Evolutionary conservation across 2,113 vertebrate species (phyloP), one percentile per base, ranked within the genome.

Genomic region (Chascanopsetta lugubris): DNA sequence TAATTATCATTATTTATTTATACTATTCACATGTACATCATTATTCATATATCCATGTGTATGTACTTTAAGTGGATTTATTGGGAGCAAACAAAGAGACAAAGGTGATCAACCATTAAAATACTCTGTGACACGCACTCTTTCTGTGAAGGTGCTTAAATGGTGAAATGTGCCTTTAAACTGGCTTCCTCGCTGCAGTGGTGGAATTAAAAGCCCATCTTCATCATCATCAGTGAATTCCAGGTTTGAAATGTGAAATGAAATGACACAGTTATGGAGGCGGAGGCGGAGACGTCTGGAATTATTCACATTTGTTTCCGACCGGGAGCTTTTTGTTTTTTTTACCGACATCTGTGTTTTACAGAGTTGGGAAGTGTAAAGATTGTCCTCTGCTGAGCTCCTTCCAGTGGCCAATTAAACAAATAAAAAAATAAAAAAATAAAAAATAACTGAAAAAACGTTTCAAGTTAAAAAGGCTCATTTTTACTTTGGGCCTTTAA

Each of bases 311-410:
- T 20, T 61, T 51, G 22, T 29, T 56, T 61, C 49, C 30, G n/a
- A 47, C 13, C 10, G 53, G 61, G 69, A 43, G 25, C 6, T 76
- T n/a, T n/a, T n/a, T n/a, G n/a, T n/a, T n/a, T n/a, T n/a, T n/a
- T n/a, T 73, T 54, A 63, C 22, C 49, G 58, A 61, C 67, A 62
- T 72, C 55, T 75, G 72, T 45, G 53, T 79, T 83, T 81, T 61
- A 83, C 66, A 45, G 56, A 69, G 61, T 47, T 0, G 7, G 57
- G 62, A 72, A 75, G 49, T 49, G 56, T 64, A 51, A 67, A 48
- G 64, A 53, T 67, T 63, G 26, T 55, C 54, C 30, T 21, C 17
- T 18, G 63, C 60, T 67, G 47, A 69, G 48, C 54, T 82, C 53
- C 18, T 77, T 68, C 55, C 40, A 67, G 30, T 24, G 24, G 32